A percentile compares a stretch with the other conserved stretches of the same genome.
These are phyloP conservation scores for Syrrhaptes paradoxus DNA, from an alignment of 2,113 vertebrate genomes.

Conservation along the genomic window DNA sequence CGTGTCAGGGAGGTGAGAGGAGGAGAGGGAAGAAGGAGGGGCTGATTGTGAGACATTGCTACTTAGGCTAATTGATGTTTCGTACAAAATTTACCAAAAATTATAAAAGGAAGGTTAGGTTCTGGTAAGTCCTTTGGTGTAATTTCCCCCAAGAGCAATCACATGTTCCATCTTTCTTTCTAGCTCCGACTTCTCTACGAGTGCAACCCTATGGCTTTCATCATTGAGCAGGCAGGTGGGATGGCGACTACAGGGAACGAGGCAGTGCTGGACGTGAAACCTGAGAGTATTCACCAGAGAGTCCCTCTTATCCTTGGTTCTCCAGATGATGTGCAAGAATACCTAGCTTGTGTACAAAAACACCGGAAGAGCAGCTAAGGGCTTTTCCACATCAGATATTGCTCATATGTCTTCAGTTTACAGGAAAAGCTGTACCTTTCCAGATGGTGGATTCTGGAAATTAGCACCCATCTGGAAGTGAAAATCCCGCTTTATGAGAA, in stretches of 20 bases:
- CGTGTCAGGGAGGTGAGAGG: neutral
- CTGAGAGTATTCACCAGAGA: constrained; percentile 88
- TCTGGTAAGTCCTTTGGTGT: neutral
- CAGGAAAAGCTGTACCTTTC: neutral
- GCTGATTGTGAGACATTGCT: neutral
- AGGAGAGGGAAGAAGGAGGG: neutral
- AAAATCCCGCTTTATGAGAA: neutral
- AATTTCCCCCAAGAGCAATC: neutral
- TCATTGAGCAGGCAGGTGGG: constrained; percentile 95
- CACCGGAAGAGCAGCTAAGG: constrained; percentile 67
- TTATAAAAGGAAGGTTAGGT: neutral
- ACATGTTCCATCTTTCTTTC: neutral
- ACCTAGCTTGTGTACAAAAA: constrained; percentile 88
- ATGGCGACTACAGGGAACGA: constrained; percentile 88
- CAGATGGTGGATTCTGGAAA: neutral
- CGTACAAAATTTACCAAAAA: neutral
- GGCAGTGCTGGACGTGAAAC: constrained; percentile 88
- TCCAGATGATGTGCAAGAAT: constrained; percentile 90
- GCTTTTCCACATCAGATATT: neutral
- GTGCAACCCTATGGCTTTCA: constrained; percentile 97
- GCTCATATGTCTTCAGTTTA: neutral
- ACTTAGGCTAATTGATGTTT: neutral
- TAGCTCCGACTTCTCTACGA: constrained; percentile 95
- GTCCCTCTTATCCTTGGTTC: constrained; percentile 92
- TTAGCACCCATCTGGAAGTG: neutral